phyloP scores from a whole-genome alignment of 2,797 vertebrate species.

The Acridotheres tristis region DNA sequence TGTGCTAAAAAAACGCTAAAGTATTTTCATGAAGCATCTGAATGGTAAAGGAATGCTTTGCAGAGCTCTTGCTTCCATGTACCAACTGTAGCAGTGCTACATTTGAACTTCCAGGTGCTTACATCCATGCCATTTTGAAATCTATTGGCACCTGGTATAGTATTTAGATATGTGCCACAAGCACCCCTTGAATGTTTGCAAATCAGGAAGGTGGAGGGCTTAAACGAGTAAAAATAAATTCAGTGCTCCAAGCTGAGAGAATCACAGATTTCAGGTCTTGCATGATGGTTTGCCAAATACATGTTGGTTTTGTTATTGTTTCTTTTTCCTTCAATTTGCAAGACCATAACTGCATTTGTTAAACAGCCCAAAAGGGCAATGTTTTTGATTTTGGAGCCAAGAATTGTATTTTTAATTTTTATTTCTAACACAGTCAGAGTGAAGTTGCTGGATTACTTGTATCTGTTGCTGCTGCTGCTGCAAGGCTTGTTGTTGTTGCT shows the following conservation, averaged over 20 bases:
- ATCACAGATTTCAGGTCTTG: not conserved
- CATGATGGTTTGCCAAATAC: not conserved
- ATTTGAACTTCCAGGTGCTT: not conserved
- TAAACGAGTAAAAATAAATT: conserved; percentile 68
- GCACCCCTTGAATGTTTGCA: conserved; percentile 72
- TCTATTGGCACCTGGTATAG: conserved; percentile 9
- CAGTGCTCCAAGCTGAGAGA: conserved; percentile 71
- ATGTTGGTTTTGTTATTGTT: not conserved
- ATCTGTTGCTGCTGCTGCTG: conserved; percentile 93
- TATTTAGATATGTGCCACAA: conserved; percentile 72
- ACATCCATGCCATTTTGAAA: not conserved
- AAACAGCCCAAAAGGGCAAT: not conserved
- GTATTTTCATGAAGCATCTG: not conserved
- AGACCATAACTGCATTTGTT: not conserved
- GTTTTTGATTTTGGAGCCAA: conserved; percentile 65
- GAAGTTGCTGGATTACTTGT: conserved; percentile 97
- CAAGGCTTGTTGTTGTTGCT: conserved; percentile 75
- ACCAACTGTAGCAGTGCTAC: not conserved
- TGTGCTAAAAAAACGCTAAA: not conserved
- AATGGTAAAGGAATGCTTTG: conserved; percentile 16
- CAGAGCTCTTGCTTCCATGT: not conserved
- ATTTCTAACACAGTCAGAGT: conserved; percentile 77
- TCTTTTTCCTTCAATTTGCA: not conserved
- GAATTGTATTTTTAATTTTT: conserved; percentile 50
- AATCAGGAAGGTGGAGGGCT: conserved; percentile 56